Base-by-base conservation (phyloP, 2,888 invertebrate genomes). In the Dryobotodes eremita region DNA sequence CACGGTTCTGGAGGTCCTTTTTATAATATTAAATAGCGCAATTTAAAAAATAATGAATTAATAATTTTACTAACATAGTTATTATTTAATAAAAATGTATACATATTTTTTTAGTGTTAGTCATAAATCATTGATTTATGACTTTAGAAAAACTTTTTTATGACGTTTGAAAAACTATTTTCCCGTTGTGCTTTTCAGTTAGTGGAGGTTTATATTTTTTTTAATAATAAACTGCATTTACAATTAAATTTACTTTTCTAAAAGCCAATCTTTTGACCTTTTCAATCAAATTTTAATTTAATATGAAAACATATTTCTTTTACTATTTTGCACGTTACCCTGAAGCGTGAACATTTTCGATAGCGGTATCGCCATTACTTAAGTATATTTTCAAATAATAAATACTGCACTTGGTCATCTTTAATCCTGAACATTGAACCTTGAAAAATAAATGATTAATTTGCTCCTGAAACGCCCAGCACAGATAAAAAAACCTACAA, bases 401-500 rank as follows among this genome's bases (percentile, higher is more conserved):
- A 1, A 31, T 11, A 20, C 17, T 50, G 17, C 42, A 23, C 15
- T 17, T 15, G 2, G 31, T 31, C 1, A 69, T 17, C 1, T 36
- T 53, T 36, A 53, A 23, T 23, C 15, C 15, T 15, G 15, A 23
- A 23, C 31, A 31, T 13, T 10, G 15, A 53, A 23, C 17, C 23
- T 15, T n/a, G 0, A 17, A 64, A 72, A 23, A 31, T 48, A 48
- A 10, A 20, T 31, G 13, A 71, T 75, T 72, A 53, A 73, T 79
- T 77, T 75, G 15, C n/a, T 75, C 53, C 53, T 75, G 48, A 66
- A 62, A 55, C 50, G n/a, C 68, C 64, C 62, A 42, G 62, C 31
- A 31, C 50, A 74, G 61, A 65, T 79, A 65, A 57, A 17, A 36
- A 42, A 20, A 42, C 42, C 77, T 50, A 46, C 76, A 86, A 88